Evolutionary conservation across 2,113 vertebrate genomes (phyloP).

Genomic region (Gyps fulvus): DNA sequence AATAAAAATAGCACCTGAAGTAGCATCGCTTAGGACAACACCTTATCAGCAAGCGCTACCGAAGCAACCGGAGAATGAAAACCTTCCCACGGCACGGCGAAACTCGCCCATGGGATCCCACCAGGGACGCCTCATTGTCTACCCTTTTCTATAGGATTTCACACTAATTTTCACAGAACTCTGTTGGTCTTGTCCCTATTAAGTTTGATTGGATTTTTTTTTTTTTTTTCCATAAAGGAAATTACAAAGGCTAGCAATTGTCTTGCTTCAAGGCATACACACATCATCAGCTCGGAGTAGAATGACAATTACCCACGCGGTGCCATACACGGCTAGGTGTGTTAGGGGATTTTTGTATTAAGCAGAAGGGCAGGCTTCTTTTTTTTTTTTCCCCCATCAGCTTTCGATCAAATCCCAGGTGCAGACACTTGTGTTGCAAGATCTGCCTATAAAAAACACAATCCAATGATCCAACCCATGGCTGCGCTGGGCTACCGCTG

Average conservation of each 20-base stretch:
- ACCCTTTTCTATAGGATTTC: background rate
- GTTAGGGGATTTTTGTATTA: background rate
- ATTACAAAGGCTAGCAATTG: background rate
- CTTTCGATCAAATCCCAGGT: background rate
- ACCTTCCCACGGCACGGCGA: background rate
- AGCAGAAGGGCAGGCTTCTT: background rate
- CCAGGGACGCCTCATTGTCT: background rate
- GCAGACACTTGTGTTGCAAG: background rate
- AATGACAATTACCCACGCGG: rapidly evolving
- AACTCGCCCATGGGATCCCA: background rate
- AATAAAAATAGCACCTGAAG: constrained; percentile 65
- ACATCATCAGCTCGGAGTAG: background rate
- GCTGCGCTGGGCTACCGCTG: rapidly evolving
- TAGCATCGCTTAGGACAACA: constrained; percentile 15
- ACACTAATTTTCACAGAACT: background rate
- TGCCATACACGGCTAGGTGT: rapidly evolving
- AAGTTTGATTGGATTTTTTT: background rate
- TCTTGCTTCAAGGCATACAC: background rate
- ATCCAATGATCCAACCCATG: background rate
- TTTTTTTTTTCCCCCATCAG: rapidly evolving
- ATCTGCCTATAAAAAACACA: background rate
- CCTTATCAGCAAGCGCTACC: background rate
- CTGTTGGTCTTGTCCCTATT: background rate
- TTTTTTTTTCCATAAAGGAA: background rate
- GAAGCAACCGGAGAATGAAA: background rate